A percentile compares a stretch with the other conserved stretches of the same genome.
Evolutionary conservation across 2,797 vertebrate genomes (phyloP).

Genomic region (Masticophis lateralis): DNA sequence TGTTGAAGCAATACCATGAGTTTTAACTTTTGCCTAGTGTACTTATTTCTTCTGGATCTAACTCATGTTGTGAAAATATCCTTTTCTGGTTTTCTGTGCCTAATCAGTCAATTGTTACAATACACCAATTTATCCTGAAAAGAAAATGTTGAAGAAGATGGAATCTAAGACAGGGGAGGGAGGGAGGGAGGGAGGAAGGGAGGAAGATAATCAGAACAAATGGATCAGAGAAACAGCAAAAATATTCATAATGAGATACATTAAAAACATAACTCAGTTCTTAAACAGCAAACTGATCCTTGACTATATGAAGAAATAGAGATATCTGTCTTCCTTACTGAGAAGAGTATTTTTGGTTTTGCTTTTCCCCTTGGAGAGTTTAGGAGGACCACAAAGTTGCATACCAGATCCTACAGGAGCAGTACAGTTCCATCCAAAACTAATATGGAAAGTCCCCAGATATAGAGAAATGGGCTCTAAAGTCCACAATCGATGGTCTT

Average conservation of each 20-base stretch:
- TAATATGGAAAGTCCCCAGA: not conserved
- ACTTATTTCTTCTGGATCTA: constrained; percentile 56
- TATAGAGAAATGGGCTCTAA: not conserved
- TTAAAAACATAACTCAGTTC: not conserved
- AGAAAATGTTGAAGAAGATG: constrained; percentile 54
- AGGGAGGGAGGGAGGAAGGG: constrained; percentile 16
- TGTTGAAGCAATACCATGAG: constrained; percentile 44
- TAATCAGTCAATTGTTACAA: constrained; percentile 59
- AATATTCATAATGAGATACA: not conserved
- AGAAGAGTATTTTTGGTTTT: not conserved
- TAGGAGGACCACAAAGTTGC: not conserved
- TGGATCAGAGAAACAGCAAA: not conserved
- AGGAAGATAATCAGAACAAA: not conserved
- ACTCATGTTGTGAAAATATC: constrained; percentile 59
- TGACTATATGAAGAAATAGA: not conserved
- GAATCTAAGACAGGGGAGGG: constrained; percentile 42
- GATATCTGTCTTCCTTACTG: not conserved
- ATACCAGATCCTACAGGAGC: not conserved
- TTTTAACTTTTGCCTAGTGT: constrained; percentile 43
- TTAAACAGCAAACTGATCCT: not conserved
- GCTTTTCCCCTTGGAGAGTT: not conserved
- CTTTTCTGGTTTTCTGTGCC: constrained; percentile 55
- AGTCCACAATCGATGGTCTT: not conserved
- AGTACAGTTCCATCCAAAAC: not conserved
- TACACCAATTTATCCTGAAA: constrained; percentile 48